Evolutionary conservation across 1,140 invertebrate genomes (phyloP).

Genomic region (Chironomus tepperi): DNA sequence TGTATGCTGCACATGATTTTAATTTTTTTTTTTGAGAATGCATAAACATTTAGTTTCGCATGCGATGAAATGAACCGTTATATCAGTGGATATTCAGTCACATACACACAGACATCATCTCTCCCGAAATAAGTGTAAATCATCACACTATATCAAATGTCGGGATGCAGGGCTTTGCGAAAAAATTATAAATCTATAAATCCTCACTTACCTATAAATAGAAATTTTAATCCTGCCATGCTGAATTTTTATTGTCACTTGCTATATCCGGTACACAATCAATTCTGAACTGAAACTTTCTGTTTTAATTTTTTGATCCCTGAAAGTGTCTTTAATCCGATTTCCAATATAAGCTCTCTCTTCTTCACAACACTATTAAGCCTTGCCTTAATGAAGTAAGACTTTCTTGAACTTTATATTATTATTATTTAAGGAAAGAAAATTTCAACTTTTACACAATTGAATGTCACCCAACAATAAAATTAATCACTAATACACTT

Average conservation of each 20-base stretch:
- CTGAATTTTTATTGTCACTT: background rate
- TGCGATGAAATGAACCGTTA: too few species aligned
- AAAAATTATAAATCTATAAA: too few species aligned
- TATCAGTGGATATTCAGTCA: too few species aligned
- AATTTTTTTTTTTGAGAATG: too few species aligned
- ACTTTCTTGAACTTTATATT: background rate
- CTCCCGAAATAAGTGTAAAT: too few species aligned
- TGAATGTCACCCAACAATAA: background rate
- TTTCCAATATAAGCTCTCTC: background rate
- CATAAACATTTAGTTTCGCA: too few species aligned
- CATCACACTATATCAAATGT: too few species aligned
- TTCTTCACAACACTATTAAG: too few species aligned
- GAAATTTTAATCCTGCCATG: constrained; percentile 16
- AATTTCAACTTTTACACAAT: background rate
- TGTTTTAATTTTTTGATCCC: background rate
- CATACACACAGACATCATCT: too few species aligned
- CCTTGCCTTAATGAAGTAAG: too few species aligned
- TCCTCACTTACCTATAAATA: background rate
- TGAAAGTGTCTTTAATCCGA: background rate
- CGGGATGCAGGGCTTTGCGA: background rate
- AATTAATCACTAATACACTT: too few species aligned
- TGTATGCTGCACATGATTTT: too few species aligned
- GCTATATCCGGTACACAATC: constrained; percentile 12
- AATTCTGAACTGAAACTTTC: background rate
- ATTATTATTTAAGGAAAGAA: background rate